Percentiles rank a stretch among this genome's conserved stretches.
Conservation (phyloP, 2,888 invertebrate species). For the Chelonus formosanus region DNA sequence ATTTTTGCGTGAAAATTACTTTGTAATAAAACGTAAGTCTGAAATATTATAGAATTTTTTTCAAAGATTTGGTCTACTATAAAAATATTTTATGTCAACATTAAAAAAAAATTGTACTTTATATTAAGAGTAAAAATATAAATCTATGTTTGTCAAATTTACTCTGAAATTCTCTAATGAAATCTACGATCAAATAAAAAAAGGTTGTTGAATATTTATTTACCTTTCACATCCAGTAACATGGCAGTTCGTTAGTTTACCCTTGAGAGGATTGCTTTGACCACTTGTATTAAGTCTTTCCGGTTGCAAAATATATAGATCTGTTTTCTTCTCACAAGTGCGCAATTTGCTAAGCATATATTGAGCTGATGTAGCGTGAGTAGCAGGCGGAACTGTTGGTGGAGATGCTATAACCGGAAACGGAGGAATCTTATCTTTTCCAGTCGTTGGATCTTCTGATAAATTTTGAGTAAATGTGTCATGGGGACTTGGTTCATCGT, state of each 20-base stretch:
- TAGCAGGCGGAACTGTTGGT: conserved; percentile 54
- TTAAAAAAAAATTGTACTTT: too few relatives aligned
- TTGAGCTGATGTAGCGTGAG: conserved; percentile 71
- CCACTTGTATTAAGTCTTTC: conserved; percentile 80
- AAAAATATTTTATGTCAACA: too few relatives aligned
- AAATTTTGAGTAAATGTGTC: conserved; percentile 60
- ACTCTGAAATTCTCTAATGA: too few relatives aligned
- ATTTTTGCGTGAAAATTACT: too few relatives aligned
- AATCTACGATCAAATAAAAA: not conserved
- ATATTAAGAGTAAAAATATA: too few relatives aligned
- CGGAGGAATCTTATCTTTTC: conserved; percentile 61
- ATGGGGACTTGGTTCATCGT: conserved; percentile 55
- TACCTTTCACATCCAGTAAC: conserved; percentile 87
- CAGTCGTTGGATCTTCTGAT: conserved; percentile 63
- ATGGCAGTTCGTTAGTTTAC: conserved; percentile 88
- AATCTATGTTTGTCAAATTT: too few relatives aligned
- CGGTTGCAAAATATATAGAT: conserved; percentile 85
- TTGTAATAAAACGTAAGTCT: too few relatives aligned
- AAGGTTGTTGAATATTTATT: conserved; percentile 22
- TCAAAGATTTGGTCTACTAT: too few relatives aligned
- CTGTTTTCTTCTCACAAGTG: conserved; percentile 87
- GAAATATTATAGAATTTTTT: too few relatives aligned
- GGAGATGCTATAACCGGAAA: conserved; percentile 60
- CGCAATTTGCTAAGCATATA: conserved; percentile 65
- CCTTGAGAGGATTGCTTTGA: conserved; percentile 85